Conservation (phyloP, 2,888 invertebrate genomes). For the Calameuta filiformis region DNA sequence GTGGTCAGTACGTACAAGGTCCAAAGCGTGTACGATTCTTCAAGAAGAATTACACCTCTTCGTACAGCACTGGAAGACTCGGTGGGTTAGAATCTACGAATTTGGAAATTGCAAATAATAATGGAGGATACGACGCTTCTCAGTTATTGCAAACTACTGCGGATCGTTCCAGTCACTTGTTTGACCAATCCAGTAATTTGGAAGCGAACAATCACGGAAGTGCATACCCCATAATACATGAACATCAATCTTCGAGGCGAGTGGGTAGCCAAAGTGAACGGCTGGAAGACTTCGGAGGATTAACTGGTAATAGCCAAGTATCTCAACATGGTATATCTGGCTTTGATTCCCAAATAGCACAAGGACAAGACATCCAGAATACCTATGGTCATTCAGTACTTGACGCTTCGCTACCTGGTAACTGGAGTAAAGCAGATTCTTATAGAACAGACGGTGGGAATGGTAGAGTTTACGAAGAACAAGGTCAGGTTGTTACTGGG, state of each 20-base stretch:
- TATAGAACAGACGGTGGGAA: slow-evolving; percentile 28
- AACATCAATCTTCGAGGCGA: background rate
- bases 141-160: background rate
- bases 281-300: slow-evolving; percentile 8
- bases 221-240: background rate
- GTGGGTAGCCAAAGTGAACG: background rate
- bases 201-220: background rate
- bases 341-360: slow-evolving; percentile 16
- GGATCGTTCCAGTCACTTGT: background rate
- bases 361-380: slow-evolving; percentile 11
- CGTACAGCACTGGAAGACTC: slow-evolving; percentile 11
- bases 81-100: slow-evolving; percentile 4
- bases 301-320: slow-evolving; percentile 22
- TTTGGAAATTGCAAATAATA: slow-evolving; percentile 1
- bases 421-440: slow-evolving; percentile 28
- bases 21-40: slow-evolving; percentile 22
- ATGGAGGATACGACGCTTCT: background rate
- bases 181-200: background rate
- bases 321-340: slow-evolving; percentile 18
- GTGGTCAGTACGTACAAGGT: slow-evolving; percentile 41
- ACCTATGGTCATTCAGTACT: background rate
- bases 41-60: slow-evolving; percentile 28
- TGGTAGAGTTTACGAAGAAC: slow-evolving; percentile 32
- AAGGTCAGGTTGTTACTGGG: slow-evolving; percentile 39
- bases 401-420: slow-evolving; percentile 11